Conservation (phyloP, 2,113 vertebrate genomes). For the Pholis gunnellus region DNA sequence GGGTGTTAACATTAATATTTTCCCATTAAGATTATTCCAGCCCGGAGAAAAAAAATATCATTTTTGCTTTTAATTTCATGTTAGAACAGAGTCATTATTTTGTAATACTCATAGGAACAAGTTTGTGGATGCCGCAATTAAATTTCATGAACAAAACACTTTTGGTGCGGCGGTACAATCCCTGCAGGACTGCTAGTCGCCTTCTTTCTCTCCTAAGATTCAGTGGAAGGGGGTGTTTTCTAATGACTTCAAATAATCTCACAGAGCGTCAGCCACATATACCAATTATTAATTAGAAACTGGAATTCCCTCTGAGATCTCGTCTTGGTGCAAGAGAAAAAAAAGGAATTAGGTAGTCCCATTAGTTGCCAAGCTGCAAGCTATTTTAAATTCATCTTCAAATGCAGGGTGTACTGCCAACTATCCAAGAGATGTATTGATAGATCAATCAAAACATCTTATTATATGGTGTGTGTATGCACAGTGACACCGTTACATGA, state of each 20-base stretch:
- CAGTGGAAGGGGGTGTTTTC: conserved; percentile 65
- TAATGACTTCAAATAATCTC: conserved; percentile 83
- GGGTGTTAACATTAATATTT: conserved; percentile 68
- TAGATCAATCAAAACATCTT: conserved; percentile 27
- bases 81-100: conserved; percentile 83
- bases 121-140: conserved; percentile 84
- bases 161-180: conserved; percentile 66
- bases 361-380: conserved; percentile 47
- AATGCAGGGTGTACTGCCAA: conserved; percentile 29
- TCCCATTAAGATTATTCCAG: conserved; percentile 76
- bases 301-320: conserved; percentile 66
- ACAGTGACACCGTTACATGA: conserved; percentile 4
- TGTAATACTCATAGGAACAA: conserved; percentile 82
- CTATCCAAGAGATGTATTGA: conserved; percentile 13
- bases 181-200: conserved; percentile 69
- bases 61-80: conserved; percentile 79
- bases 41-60: conserved; percentile 47
- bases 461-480: neutral
- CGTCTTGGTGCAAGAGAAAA: conserved; percentile 42
- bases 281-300: conserved; percentile 83
- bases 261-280: conserved; percentile 70
- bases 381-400: conserved; percentile 37
- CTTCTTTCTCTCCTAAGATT: conserved; percentile 66
- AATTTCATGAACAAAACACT: conserved; percentile 82
- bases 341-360: conserved; percentile 52